Evolutionary conservation across 2,888 invertebrate genomes (phyloP), one percentile per base, ranked within the genome.

Genomic region (Melangyna quadrimaculata): DNA sequence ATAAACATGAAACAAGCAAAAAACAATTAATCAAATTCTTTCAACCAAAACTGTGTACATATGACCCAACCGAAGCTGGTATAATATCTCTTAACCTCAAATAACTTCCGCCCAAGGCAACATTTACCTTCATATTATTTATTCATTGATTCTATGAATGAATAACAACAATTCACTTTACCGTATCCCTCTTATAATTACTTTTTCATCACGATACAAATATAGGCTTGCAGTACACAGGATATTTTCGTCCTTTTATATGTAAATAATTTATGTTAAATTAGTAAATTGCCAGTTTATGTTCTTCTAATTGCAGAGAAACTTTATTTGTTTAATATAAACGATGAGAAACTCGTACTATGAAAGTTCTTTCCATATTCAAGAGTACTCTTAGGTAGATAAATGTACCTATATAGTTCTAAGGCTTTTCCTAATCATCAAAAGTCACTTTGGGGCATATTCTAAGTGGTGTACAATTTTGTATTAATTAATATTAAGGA

Each of bases 241-340:
- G 32, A 55, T 55, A 55, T 55, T 29, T 32, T 57, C 35, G 59
- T 35, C 59, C 59, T 35, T 35, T 37, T 3, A 27, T 27, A 22
- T 37, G 5, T 59, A 59, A 59, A 59, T 59, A 59, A 59, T 59
- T 59, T 59, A 59, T 59, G 59, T 59, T 22, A 37, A 35, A 59
- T 59, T 37, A 59, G 35, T 14, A 17, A 59, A 59, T 59, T 35
- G 59, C 35, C 17, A 22, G 32, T 19, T 35, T 35, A 37, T 7
- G 12, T 14, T 22, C 8, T 2, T 37, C 8, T 19, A 8, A 37
- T 59, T 6, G 35, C 3, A 12, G 32, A 8, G 17, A 57, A 29
- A 32, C 19, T 32, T 24, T 48, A 48, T 24, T 48, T 48, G 45
- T 48, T 48, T 19, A 19, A 19, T 9, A 17, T n/a, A n/a, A n/a